Conservation (phyloP, 2,113 vertebrate genomes). For the Vulpes ferrilata region DNA sequence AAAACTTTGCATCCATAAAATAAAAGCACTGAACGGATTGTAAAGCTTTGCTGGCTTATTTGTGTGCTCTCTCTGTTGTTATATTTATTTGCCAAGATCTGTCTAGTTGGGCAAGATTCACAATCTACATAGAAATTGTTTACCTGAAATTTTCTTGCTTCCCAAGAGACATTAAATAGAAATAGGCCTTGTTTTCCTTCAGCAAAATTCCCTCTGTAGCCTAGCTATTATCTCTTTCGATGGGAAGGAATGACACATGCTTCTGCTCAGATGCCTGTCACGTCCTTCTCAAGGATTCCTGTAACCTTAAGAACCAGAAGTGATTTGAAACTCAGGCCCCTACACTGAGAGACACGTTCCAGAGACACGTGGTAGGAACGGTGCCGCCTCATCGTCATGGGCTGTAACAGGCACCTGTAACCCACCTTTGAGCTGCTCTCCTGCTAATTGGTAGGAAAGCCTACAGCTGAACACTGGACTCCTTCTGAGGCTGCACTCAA, state of each 20-base stretch:
- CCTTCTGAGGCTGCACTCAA: not conserved
- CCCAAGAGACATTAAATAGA: not conserved
- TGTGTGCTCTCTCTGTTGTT: not conserved
- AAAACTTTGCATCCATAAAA: conserved; percentile 43
- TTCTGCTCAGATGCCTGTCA: not conserved
- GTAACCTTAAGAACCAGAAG: not conserved
- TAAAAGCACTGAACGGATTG: not conserved
- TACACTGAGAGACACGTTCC: not conserved
- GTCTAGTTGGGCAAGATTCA: conserved; percentile 57
- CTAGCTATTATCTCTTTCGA: not conserved
- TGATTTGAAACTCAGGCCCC: not conserved
- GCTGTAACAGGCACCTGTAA: not conserved
- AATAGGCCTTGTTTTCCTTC: conserved; percentile 16
- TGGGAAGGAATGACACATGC: not conserved
- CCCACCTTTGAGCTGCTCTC: not conserved
- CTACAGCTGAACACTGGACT: not conserved
- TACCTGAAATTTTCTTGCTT: conserved; percentile 50
- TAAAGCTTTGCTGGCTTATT: conserved; percentile 39
- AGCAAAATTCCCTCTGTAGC: not conserved
- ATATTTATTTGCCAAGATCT: conserved; percentile 51
- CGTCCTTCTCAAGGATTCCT: not conserved
- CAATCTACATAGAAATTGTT: not conserved
- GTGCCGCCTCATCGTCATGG: not conserved
- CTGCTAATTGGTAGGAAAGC: not conserved
- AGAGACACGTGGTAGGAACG: fast-evolving